A percentile compares a stretch with the other conserved stretches of the same genome.
Conservation (phyloP, 35 echinoderm and acorn worm species). For the Nesometra sesokonis region DNA sequence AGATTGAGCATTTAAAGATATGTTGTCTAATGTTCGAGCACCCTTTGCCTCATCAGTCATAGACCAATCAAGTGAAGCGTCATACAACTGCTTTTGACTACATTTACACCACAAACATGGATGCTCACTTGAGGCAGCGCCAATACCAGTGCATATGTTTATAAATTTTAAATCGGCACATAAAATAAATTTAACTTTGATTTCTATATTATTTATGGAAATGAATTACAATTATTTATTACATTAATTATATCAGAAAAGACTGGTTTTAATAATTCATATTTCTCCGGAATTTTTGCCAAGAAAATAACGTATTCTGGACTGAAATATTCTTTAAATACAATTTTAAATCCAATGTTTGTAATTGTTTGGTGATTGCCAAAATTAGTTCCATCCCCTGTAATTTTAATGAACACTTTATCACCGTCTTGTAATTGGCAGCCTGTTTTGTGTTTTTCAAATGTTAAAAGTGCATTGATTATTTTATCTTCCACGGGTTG, state of each 20-base stretch:
- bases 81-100: not conserved
- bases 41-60: slow-evolving; percentile 1
- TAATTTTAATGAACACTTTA: not conserved
- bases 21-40: slow-evolving; percentile 4
- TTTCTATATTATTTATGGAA: not conserved
- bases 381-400: not conserved
- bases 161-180: not conserved
- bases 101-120: slow-evolving; percentile 28
- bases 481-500: too few relatives aligned
- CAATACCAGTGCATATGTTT: not conserved
- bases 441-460: too few relatives aligned
- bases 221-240: not conserved
- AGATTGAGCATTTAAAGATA: not conserved
- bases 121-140: not conserved
- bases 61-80: slow-evolving; percentile 1
- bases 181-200: not conserved
- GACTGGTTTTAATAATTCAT: not conserved
- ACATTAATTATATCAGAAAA: not conserved
- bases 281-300: not conserved
- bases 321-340: not conserved
- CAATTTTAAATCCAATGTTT: not conserved
- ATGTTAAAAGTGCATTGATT: too few relatives aligned
- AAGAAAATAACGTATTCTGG: not conserved
- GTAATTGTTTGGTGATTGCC: not conserved
- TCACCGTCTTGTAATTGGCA: not conserved